A percentile compares a stretch with the other conserved stretches of the same genome.
phyloP scores from a whole-genome alignment of 2,797 vertebrate genomes.

The Phoebastria nigripes region DNA sequence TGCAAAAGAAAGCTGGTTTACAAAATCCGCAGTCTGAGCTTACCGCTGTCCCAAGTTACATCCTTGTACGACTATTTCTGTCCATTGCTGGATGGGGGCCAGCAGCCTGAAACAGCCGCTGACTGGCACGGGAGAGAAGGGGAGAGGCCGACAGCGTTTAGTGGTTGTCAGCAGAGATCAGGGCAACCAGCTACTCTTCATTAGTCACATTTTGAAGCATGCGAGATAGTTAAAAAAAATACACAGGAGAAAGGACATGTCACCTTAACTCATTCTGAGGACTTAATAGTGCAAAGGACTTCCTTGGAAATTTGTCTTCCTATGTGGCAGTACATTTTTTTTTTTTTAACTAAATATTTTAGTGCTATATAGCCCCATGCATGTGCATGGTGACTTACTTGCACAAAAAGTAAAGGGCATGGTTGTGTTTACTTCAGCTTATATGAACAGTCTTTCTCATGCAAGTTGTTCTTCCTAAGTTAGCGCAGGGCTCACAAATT shows the following conservation, averaged over 20 bases:
- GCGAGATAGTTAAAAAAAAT: neutral
- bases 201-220: neutral
- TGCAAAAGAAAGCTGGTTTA: neutral
- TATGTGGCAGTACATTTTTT: neutral
- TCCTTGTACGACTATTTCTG: rapidly evolving
- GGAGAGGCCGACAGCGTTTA: neutral
- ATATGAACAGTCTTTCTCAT: neutral
- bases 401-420: neutral
- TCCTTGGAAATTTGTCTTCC: neutral
- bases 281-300: neutral
- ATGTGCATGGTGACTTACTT: neutral
- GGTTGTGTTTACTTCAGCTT: neutral
- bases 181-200: rapidly evolving
- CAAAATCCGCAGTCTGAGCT: neutral
- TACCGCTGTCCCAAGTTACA: neutral
- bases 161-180: neutral
- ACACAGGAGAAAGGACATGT: neutral
- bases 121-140: neutral
- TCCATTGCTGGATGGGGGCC: rapidly evolving
- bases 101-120: neutral
- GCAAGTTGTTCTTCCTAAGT: neutral
- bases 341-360: neutral
- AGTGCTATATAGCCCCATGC: neutral
- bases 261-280: neutral
- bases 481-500: neutral